Conservation (phyloP, 2,113 vertebrate species). For the Lanius collurio region DNA sequence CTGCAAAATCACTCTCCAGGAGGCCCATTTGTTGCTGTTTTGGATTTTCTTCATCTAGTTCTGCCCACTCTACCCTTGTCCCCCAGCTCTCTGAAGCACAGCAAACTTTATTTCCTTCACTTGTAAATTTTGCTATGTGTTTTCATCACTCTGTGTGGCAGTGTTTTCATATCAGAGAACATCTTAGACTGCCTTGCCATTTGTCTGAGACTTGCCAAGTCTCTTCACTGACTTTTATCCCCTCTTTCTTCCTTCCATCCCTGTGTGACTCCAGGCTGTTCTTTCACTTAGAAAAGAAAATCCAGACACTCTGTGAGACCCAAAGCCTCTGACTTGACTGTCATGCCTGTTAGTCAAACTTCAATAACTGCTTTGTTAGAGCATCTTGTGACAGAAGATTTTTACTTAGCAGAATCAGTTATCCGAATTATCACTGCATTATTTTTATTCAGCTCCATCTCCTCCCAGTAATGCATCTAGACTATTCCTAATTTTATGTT, state of each 20-base stretch:
- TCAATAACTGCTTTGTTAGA: not conserved
- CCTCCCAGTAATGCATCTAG: not conserved
- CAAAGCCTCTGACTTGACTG: not conserved
- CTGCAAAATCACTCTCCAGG: not conserved
- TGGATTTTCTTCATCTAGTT: not conserved
- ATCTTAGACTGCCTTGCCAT: not conserved
- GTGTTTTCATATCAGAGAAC: not conserved
- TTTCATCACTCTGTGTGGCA: not conserved
- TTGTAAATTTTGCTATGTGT: not conserved
- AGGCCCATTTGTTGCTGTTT: not conserved
- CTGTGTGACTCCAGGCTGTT: not conserved
- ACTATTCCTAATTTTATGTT: not conserved
- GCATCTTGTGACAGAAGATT: not conserved
- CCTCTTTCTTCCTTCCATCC: not conserved
- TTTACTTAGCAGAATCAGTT: not conserved
- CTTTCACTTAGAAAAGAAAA: not conserved
- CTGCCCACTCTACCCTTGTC: accelerated
- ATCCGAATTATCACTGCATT: not conserved
- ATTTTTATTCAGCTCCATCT: not conserved
- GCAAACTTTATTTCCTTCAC: not conserved
- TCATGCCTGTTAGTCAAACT: not conserved
- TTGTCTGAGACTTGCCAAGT: not conserved
- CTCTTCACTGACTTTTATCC: not conserved
- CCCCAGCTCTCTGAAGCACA: not conserved
- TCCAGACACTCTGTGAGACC: not conserved